Base-by-base conservation (phyloP, 2,888 invertebrate species). In the Epinotia brunnichana region DNA sequence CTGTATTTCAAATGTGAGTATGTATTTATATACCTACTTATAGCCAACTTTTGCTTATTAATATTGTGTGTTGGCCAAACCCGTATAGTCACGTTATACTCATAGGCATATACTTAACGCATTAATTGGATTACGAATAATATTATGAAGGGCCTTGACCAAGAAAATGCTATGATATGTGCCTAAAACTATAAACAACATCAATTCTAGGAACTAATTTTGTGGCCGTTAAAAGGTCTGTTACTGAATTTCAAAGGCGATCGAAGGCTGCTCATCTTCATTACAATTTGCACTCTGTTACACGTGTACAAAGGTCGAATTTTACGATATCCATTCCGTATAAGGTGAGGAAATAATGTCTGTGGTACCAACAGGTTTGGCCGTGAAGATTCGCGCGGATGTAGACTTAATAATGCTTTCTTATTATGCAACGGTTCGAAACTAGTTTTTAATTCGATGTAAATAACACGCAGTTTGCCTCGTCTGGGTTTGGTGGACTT, bases 371-470 rank as follows among this genome's bases (percentile, higher is more conserved):
- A 64, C 69, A 70, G 69, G 73, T 64, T 69, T 72, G 76, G 75
- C 77, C 75, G 73, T 76, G 75, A 76, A 75, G 74, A 77, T 75
- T 76, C 70, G 75, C 76, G 76, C 73, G 75, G 75, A 76, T 76
- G 76, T 75, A 74, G 72, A 77, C 75, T 74, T 77, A 76, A 75
- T 73, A 78, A 77, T 79, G 78, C 80, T 80, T 82, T 83, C 80
- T 81, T 78, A 76, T 84, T 83, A 81, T 81, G 81, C 78, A 83
- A 83, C 78, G 64, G 63, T 60, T 67, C 76, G 51, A 76, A 80
- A 83, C 80, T 79, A 75, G 83, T 83, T 79, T 57, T 80, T 76
- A 77, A 81, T 79, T 80, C 78, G 77, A 80, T 81, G 81, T 77
- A 80, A 79, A 79, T 78, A 79, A 76, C 78, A 76, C 76, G 66